phyloP scores from a whole-genome alignment of 2,888 invertebrate species.

The Helobdella robusta region DNA sequence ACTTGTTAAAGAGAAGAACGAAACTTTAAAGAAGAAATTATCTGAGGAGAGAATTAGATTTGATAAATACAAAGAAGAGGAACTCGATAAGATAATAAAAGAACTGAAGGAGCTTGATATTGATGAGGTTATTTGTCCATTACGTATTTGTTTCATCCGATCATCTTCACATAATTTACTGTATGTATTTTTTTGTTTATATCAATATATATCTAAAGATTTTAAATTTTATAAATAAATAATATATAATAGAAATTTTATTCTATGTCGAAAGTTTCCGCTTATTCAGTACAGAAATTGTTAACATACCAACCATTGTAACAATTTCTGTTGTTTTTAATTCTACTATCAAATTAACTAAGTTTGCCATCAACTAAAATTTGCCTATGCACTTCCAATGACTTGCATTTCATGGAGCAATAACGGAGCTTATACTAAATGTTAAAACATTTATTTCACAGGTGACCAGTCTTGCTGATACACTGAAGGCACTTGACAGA shows the following conservation, averaged over 20 bases:
- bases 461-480: slow-evolving; percentile 22
- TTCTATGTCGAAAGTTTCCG: neutral
- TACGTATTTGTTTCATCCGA: neutral
- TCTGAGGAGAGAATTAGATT: slow-evolving; percentile 66
- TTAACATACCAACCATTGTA: too few relatives aligned
- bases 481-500: slow-evolving; percentile 23
- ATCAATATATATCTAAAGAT: too few relatives aligned
- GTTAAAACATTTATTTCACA: neutral
- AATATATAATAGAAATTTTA: neutral
- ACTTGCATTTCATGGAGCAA: too few relatives aligned
- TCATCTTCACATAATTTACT: neutral
- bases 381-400: too few relatives aligned
- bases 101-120: slow-evolving; percentile 34
- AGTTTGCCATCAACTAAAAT: too few relatives aligned
- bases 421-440: too few relatives aligned
- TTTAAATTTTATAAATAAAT: neutral
- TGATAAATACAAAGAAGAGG: slow-evolving; percentile 63
- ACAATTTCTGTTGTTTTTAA: neutral
- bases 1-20: slow-evolving; percentile 25
- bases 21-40: slow-evolving; percentile 53
- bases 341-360: neutral
- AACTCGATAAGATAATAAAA: slow-evolving; percentile 52
- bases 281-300: too few relatives aligned
- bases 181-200: neutral
- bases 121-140: slow-evolving; percentile 14